These are phyloP conservation scores for Nannobrachium achirus DNA, from an alignment of 2,113 vertebrate species.

Conservation along the genomic window DNA sequence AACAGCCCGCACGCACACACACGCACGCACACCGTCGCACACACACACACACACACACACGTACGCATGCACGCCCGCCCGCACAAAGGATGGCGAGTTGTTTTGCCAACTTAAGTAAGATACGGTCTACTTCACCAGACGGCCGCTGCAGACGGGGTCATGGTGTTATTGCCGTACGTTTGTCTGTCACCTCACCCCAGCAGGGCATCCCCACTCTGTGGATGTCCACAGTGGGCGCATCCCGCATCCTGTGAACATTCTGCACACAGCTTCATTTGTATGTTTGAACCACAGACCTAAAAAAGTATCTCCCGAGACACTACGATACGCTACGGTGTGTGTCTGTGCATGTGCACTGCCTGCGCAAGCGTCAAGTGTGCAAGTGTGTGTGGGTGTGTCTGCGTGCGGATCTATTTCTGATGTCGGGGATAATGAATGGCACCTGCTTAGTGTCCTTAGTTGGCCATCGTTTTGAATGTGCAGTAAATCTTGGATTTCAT, in stretches of 20 bases:
- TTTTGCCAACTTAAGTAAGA: constrained; percentile 70
- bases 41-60: background rate
- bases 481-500: constrained; percentile 69
- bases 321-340: constrained; percentile 6
- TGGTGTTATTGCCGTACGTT: constrained; percentile 52
- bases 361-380: background rate
- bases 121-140: constrained; percentile 70
- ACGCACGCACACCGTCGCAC: constrained; percentile 33
- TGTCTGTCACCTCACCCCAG: constrained; percentile 42
- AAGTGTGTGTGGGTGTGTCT: constrained; percentile 42
- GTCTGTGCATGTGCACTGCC: background rate
- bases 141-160: constrained; percentile 50
- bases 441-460: constrained; percentile 70
- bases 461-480: constrained; percentile 57
- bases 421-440: constrained; percentile 59
- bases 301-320: too few species aligned
- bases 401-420: constrained; percentile 65
- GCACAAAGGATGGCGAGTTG: constrained; percentile 52
- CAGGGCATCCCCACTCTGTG: constrained; percentile 18
- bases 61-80: background rate
- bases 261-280: constrained; percentile 41
- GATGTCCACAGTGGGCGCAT: constrained; percentile 42
- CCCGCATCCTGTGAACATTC: constrained; percentile 45
- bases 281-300: constrained; percentile 28
- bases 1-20: constrained; percentile 40